phyloP scores from a whole-genome alignment of 2,888 invertebrate genomes.

The Melieria picta region DNA sequence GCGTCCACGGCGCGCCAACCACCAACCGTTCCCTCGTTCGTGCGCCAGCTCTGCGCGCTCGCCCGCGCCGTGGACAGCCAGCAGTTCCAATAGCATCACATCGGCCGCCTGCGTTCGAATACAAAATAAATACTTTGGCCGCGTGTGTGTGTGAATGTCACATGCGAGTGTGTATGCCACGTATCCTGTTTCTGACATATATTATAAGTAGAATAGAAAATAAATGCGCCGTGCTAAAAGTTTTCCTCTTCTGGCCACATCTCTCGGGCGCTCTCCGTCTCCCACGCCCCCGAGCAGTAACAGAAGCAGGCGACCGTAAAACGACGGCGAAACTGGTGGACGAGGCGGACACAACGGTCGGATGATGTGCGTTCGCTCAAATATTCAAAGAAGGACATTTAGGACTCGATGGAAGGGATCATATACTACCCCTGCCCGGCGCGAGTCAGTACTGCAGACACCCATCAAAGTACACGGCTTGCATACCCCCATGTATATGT shows the following conservation, averaged over 20 bases:
- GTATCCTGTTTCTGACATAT: slow-evolving; percentile 62
- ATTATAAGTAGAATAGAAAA: slow-evolving; percentile 62
- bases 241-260: slow-evolving; percentile 40
- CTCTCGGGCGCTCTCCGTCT: too few species aligned
- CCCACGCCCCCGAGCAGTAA: neutral
- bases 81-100: slow-evolving; percentile 47
- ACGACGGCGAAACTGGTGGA: neutral
- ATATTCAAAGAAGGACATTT: slow-evolving; percentile 62
- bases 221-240: slow-evolving; percentile 60
- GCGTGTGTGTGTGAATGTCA: slow-evolving; percentile 44
- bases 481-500: neutral
- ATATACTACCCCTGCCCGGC: slow-evolving; percentile 24
- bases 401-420: slow-evolving; percentile 59
- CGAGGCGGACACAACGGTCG: slow-evolving; percentile 20
- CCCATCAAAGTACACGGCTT: too few species aligned
- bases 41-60: neutral
- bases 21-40: slow-evolving; percentile 10
- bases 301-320: slow-evolving; percentile 33
- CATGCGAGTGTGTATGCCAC: slow-evolving; percentile 46
- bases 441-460: too few species aligned
- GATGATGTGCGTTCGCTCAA: slow-evolving; percentile 56
- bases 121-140: slow-evolving; percentile 60
- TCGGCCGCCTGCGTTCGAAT: slow-evolving; percentile 49
- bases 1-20: slow-evolving; percentile 4
- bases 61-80: slow-evolving; percentile 35